Evolutionary conservation across 2,797 vertebrate genomes (phyloP), one percentile per base, ranked within the genome.

Genomic region (Lindbergichthys nudifrons): DNA sequence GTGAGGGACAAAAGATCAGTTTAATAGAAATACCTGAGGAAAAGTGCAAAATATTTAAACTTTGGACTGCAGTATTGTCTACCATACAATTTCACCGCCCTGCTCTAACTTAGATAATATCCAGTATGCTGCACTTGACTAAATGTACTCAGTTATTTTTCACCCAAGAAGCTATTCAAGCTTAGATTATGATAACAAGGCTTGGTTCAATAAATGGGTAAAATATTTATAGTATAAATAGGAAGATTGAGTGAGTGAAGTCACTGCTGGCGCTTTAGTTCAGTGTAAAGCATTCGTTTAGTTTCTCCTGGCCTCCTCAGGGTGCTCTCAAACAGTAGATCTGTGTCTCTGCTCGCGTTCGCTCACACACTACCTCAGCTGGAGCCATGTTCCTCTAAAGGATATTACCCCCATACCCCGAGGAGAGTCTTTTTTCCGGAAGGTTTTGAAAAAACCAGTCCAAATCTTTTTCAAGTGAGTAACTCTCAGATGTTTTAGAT

Each of bases 401-500:
- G 53, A 78, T 79, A 21, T 43, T 47, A 59, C 64, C 76, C 80
- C 0, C 10, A 70, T 47, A 59, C 64, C 76, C 80, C 0, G 11
- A 70, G 77, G 72, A 79, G 41, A 77, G 15, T 54, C 65, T 80
- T 74, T 78, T 77, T 69, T 76, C 7, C 62, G 8, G 30, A 45
- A 78, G 65, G 60, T 13, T 79, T 86, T 77, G 67, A 46, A 14
- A 83, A 84, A 79, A 76, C 46, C 30, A 64, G 74, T 70, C 54
- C 45, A 83, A 83, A 72, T 71, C 72, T 82, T 81, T 85, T 82
- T 86, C 60, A 75, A 80, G 83, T 77, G 87, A 86, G 63, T 32
- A 75, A 54, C 19, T 16, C 76, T 87, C 68, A 73, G 65, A 89
- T 82, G 66, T 70, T 87, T 74, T 18, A 71, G 78, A 74, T 67